Percentiles rank a stretch among this genome's conserved stretches.
phyloP scores from a whole-genome alignment of 2,797 vertebrate species.

The Dermochelys coriacea region DNA sequence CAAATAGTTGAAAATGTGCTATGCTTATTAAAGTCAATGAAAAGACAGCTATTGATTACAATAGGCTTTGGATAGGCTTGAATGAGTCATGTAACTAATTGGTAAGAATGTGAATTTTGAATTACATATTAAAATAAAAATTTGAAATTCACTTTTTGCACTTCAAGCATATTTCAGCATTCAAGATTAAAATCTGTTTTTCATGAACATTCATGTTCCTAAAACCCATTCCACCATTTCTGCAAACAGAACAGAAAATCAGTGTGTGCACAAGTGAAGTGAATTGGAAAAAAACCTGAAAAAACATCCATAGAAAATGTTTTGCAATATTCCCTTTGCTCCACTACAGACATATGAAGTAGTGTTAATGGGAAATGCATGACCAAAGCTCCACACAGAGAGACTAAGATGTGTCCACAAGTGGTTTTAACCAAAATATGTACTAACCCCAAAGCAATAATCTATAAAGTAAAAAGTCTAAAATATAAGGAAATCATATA shows the following conservation, averaged over 20 bases:
- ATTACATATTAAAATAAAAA: neutral
- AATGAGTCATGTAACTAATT: neutral
- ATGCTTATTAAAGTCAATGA: neutral
- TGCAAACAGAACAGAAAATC: constrained; percentile 6
- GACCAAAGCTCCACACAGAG: neutral
- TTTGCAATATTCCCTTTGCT: neutral
- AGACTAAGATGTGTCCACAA: neutral
- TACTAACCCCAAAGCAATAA: constrained; percentile 14
- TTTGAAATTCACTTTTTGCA: neutral
- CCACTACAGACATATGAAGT: constrained; percentile 7
- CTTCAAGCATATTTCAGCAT: neutral
- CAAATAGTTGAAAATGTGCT: neutral
- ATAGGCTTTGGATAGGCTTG: neutral
- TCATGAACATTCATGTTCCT: neutral
- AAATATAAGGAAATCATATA: constrained; percentile 4
- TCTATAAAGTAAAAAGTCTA: neutral
- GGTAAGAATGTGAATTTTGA: neutral
- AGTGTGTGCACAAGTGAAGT: neutral
- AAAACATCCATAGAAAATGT: neutral
- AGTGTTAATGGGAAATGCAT: constrained; percentile 18
- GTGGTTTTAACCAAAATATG: neutral
- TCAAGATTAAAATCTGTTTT: neutral
- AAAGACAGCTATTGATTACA: neutral
- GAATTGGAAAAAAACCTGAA: neutral
- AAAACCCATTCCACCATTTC: neutral